Evolutionary conservation across 2,113 vertebrate genomes (phyloP), one percentile per base, ranked within the genome.

Genomic region (Alligator sinensis): DNA sequence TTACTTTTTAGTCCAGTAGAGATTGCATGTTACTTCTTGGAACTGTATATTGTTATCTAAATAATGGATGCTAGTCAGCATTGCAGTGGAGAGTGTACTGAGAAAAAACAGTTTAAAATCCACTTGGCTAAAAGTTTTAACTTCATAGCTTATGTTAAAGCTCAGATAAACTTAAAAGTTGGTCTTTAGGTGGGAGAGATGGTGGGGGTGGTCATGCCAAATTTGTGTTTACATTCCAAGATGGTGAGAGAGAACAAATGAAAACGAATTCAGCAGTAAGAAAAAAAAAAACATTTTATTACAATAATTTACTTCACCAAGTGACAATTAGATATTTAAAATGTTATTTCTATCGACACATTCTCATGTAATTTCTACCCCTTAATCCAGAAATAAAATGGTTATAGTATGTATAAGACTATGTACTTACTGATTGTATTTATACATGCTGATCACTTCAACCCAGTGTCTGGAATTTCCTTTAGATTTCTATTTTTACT

Each of bases 101-200:
- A 16, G 72, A 8, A 24, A 92, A 94, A 82, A 2, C 54, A 96
- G 75, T 72, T 92, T 66, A 82, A 92, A 93, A 89, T 11, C 10
- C 59, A 70, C 30, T 95, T 77, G 59, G 85, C 62, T 90, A 89
- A 94, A 91, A 60, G 30, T 66, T 79, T 27, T 58, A 82, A 25
- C 27, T 89, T 76, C 82, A 21, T 47, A 62, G 94, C 91, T 91
- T 94, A 64, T 68, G 70, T 74, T 88, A 83, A 90, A 88, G 62
- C 61, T 86, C 66, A 66, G 76, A 88, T 85, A 90, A 96, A 93
- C 75, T 88, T 84, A 72, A 85, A 97, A 96, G 80, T 30, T n/a
- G 21, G 34, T 89, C n/a, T 18, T 38, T 21, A 89, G 77, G 47
- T 90, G 85, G 90, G 89, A 95, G 88, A 90, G 64, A 84, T 47